Percentiles rank a stretch among this genome's conserved stretches.
These are phyloP conservation scores for Alcis repandata DNA, from an alignment of 2,888 invertebrate genomes.

Conservation along the genomic window DNA sequence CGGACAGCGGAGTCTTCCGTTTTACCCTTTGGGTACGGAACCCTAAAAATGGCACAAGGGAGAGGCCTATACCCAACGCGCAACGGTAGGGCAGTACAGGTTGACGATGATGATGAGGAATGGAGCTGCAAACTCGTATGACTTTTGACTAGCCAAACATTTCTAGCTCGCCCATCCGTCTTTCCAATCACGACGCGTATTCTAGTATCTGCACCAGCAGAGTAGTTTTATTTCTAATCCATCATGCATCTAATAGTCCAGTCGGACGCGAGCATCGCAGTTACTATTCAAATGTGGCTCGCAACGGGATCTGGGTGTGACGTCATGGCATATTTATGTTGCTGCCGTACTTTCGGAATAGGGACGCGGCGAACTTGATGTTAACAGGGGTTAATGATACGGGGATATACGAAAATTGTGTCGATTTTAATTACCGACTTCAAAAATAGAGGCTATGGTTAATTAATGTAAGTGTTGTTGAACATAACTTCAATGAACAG, in stretches of 20 bases:
- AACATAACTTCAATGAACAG: too few species aligned
- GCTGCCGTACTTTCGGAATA: slow-evolving; percentile 54
- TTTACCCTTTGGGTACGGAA: too few species aligned
- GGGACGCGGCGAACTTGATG: slow-evolving; percentile 47
- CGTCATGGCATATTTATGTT: slow-evolving; percentile 83
- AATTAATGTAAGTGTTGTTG: too few species aligned
- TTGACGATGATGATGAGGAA: too few species aligned
- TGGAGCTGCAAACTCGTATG: not conserved
- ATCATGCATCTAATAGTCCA: slow-evolving; percentile 48
- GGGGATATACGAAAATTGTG: not conserved
- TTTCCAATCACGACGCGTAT: slow-evolving; percentile 4
- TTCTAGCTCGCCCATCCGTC: slow-evolving; percentile 1
- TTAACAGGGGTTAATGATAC: slow-evolving; percentile 34
- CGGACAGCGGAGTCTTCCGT: too few species aligned
- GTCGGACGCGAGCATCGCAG: slow-evolving; percentile 47
- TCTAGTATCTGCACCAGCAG: not conserved
- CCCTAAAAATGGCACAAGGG: too few species aligned
- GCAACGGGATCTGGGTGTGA: slow-evolving; percentile 73
- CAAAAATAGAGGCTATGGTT: too few species aligned
- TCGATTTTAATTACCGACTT: too few species aligned
- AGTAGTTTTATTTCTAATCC: slow-evolving; percentile 48
- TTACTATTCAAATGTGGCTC: slow-evolving; percentile 53
- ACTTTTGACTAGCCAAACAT: slow-evolving; percentile 5
- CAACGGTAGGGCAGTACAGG: too few species aligned
- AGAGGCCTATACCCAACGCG: too few species aligned